Conservation (phyloP, 2,888 invertebrate genomes). For the Rutpela maculata region DNA sequence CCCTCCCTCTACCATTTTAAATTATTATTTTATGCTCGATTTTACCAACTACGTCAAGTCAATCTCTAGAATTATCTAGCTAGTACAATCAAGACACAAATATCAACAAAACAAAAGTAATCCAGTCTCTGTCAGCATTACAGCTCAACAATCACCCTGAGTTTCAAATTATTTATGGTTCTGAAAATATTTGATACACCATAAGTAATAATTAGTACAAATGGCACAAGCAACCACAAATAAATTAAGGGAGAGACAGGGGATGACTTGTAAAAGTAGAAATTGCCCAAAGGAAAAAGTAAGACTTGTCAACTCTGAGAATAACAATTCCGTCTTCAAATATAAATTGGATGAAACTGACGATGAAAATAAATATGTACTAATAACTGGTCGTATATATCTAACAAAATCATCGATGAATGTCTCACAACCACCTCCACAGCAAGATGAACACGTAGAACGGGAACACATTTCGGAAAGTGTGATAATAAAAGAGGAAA, state of each 20-base stretch:
- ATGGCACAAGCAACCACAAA: background rate
- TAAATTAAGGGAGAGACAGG: background rate
- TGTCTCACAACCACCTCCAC: too few species aligned
- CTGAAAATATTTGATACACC: background rate
- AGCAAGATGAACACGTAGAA: too few species aligned
- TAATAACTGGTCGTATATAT: background rate
- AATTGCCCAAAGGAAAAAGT: background rate
- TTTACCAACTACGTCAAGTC: too few species aligned
- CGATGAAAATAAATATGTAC: background rate
- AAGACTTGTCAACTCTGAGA: background rate
- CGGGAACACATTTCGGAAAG: background rate
- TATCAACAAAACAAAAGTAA: background rate
- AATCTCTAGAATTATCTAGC: background rate
- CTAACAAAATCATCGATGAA: background rate
- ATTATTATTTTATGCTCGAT: too few species aligned
- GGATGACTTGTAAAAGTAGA: background rate
- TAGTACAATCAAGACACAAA: background rate
- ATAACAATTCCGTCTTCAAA: background rate
- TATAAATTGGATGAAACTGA: constrained; percentile 11
- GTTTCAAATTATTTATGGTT: background rate
- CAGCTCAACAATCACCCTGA: background rate
- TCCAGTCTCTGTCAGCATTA: background rate
- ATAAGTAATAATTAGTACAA: background rate
- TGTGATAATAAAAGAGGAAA: background rate
- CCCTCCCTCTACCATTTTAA: too few species aligned